Conservation (phyloP, 1,140 invertebrate genomes). For the Choristoneura fumiferana region DNA sequence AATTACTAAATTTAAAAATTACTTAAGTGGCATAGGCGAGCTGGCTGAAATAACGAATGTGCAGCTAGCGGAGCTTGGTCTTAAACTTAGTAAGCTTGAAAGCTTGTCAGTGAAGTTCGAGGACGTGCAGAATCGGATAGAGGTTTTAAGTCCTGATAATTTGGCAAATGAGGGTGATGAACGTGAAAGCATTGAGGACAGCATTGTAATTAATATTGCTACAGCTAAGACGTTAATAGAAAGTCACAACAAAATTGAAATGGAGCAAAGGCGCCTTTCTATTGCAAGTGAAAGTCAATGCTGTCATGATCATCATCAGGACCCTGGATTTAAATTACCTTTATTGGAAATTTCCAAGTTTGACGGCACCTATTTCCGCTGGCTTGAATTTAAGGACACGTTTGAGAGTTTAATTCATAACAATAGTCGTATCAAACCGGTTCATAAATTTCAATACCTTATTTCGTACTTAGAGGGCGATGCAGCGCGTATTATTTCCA, state of each 20-base stretch:
- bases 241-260: not conserved
- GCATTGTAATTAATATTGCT: slow-evolving; percentile 26
- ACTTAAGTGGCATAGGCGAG: slow-evolving; percentile 19
- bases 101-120: slow-evolving; percentile 25
- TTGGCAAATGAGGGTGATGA: slow-evolving; percentile 26
- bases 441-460: no score
- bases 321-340: no score
- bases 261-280: no score
- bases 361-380: no score
- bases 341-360: no score
- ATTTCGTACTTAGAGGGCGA: no score
- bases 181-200: slow-evolving; percentile 31
- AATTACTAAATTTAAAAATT: slow-evolving; percentile 24
- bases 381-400: no score
- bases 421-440: no score
- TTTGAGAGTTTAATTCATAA: no score
- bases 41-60: not conserved
- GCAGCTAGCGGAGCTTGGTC: slow-evolving; percentile 20
- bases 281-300: no score
- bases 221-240: slow-evolving; percentile 23
- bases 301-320: no score
- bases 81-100: slow-evolving; percentile 22
- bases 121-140: slow-evolving; percentile 36
- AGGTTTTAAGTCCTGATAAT: slow-evolving; percentile 27
- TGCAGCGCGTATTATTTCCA: no score